These are phyloP conservation scores for Synanthedon andrenaeformis DNA, from an alignment of 2,888 invertebrate species.

Conservation along the genomic window DNA sequence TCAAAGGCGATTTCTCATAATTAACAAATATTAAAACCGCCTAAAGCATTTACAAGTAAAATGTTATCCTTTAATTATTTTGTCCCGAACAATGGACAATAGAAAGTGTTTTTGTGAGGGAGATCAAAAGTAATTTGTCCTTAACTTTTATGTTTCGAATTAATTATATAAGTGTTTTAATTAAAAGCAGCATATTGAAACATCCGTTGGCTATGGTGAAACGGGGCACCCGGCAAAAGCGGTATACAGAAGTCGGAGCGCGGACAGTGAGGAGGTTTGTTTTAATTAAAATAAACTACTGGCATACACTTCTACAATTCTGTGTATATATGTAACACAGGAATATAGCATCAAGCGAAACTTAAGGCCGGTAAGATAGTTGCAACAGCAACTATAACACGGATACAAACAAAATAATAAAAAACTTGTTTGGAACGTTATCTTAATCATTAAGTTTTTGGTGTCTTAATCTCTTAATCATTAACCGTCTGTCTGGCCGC, in stretches of 20 bases:
- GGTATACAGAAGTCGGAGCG: slow-evolving; percentile 12
- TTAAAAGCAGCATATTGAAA: slow-evolving; percentile 45
- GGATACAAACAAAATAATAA: too few relatives aligned
- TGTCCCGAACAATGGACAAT: slow-evolving; percentile 6
- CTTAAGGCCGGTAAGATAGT: too few relatives aligned
- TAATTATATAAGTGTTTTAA: slow-evolving; percentile 51
- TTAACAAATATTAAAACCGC: background rate
- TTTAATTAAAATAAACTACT: slow-evolving; percentile 52
- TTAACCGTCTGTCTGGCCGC: too few relatives aligned
- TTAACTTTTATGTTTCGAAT: slow-evolving; percentile 39
- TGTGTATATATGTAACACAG: slow-evolving; percentile 2
- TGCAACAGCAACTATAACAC: too few relatives aligned
- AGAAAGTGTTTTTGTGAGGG: slow-evolving; percentile 12
- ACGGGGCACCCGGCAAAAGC: too few relatives aligned
- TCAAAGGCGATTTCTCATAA: too few relatives aligned
- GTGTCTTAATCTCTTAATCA: too few relatives aligned
- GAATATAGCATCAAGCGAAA: too few relatives aligned
- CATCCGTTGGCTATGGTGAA: slow-evolving; percentile 15
- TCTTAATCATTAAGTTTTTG: too few relatives aligned
- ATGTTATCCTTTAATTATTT: slow-evolving; percentile 1
- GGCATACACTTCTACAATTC: slow-evolving; percentile 15
- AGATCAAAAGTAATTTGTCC: slow-evolving; percentile 23
- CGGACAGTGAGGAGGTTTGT: slow-evolving; percentile 25
- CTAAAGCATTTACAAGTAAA: background rate
- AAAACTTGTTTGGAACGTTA: too few relatives aligned